phyloP scores from a whole-genome alignment of 2,113 vertebrate genomes.

The Spheniscus mendiculus region DNA sequence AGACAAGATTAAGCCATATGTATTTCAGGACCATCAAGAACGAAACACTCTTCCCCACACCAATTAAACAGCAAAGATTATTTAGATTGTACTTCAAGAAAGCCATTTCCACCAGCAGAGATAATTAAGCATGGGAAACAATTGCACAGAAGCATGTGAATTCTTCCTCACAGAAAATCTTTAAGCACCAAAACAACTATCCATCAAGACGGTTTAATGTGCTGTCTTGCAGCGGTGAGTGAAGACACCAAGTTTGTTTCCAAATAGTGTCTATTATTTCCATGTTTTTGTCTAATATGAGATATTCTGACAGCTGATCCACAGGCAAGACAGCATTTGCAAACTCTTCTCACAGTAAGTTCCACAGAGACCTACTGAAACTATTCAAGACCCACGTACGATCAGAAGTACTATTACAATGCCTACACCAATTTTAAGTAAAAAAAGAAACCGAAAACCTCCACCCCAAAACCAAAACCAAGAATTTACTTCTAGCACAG shows the following conservation, averaged over 20 bases:
- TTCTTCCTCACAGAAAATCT: neutral
- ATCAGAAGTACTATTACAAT: neutral
- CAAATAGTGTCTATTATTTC: fast-evolving
- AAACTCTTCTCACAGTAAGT: neutral
- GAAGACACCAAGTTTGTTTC: neutral
- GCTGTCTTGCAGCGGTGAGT: neutral
- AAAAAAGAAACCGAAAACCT: neutral
- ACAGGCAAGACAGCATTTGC: neutral
- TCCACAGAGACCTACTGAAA: neutral
- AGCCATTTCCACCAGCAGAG: neutral
- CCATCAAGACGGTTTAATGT: fast-evolving
- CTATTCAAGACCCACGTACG: fast-evolving
- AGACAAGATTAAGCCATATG: neutral
- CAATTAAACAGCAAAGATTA: neutral
- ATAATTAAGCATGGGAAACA: neutral
- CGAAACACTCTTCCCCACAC: neutral
- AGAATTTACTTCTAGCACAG: neutral
- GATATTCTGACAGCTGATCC: neutral
- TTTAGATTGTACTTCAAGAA: neutral
- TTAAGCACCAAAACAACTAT: neutral
- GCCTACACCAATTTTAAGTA: neutral
- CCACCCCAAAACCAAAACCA: neutral
- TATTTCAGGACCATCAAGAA: neutral
- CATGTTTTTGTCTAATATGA: neutral
- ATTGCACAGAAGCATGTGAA: neutral